Conservation (phyloP, 2,113 vertebrate genomes). For the Anhinga anhinga region DNA sequence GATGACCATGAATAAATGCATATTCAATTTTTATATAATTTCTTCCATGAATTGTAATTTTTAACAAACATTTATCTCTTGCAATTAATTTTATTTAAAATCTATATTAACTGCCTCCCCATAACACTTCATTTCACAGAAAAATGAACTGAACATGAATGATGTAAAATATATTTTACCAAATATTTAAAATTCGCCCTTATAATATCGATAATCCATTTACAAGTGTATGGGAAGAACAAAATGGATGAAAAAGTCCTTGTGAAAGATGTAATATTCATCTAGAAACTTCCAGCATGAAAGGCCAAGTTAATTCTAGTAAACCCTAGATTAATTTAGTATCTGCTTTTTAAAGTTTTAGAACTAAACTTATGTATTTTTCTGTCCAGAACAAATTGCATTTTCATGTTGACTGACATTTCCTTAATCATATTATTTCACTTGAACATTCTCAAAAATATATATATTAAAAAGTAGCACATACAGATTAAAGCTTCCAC, state of each 20-base stretch:
- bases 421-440: neutral
- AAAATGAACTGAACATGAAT: neutral
- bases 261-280: neutral
- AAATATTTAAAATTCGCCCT: neutral
- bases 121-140: neutral
- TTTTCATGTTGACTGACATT: neutral
- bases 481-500: neutral
- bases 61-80: neutral
- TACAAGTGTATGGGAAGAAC: neutral
- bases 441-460: neutral
- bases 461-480: neutral
- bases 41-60: neutral
- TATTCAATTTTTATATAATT: neutral
- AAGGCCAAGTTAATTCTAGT: neutral
- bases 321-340: neutral
- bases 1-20: neutral
- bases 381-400: neutral
- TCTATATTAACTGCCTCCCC: neutral
- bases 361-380: neutral
- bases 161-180: neutral
- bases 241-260: neutral
- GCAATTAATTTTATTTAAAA: neutral
- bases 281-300: neutral
- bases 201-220: neutral
- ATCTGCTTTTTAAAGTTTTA: neutral